Conservation (phyloP, 1,140 invertebrate genomes). For the Streblospio benedicti region DNA sequence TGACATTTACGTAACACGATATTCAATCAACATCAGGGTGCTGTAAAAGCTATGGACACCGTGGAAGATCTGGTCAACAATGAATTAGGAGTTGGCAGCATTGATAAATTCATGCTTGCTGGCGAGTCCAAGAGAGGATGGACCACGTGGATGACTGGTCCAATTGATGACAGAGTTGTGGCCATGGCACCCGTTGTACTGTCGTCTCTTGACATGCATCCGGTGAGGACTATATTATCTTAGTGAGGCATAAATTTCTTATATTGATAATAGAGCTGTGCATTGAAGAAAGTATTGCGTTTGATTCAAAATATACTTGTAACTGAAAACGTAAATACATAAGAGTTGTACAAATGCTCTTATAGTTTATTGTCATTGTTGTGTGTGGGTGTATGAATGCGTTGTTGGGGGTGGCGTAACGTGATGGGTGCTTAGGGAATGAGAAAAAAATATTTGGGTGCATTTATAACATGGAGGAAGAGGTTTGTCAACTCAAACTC, state of each 20-base stretch:
- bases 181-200: slow-evolving; percentile 38
- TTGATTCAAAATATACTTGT: neutral
- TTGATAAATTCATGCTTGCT: no score
- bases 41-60: no score
- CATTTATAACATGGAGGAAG: neutral
- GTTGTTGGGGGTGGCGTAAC: no score
- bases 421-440: no score
- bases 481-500: neutral
- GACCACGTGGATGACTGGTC: slow-evolving; percentile 39
- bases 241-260: neutral
- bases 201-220: slow-evolving; percentile 33
- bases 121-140: slow-evolving; percentile 27
- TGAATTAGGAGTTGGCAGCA: no score
- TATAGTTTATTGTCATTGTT: neutral
- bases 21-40: no score
- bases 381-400: no score
- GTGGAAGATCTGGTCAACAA: no score
- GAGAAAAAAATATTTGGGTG: neutral
- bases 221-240: no score
- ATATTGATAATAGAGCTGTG: neutral
- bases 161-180: slow-evolving; percentile 36
- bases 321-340: neutral
- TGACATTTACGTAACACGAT: no score
- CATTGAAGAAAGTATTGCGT: neutral
- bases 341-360: neutral